phyloP scores from a whole-genome alignment of 1,140 invertebrate species.

The Cyclina sinensis region DNA sequence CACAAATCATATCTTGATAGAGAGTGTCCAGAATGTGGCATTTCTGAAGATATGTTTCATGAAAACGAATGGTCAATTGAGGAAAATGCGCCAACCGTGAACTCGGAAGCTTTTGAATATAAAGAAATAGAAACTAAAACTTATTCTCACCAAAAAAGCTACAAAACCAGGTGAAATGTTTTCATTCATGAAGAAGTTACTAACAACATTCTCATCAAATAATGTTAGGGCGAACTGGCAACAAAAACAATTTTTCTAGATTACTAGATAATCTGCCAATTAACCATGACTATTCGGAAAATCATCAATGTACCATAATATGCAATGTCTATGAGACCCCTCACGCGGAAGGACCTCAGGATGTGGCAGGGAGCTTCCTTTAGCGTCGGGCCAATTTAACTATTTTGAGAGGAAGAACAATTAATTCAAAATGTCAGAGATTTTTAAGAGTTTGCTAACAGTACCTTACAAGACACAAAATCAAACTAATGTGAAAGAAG shows the following conservation, averaged over 20 bases:
- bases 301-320: constrained; percentile 18
- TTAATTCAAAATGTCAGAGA: constrained; percentile 47
- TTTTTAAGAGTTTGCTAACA: constrained; percentile 13
- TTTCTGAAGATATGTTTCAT: not conserved
- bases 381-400: constrained; percentile 39
- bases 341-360: constrained; percentile 58
- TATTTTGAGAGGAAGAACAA: not conserved
- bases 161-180: constrained; percentile 54
- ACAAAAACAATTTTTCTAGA: constrained; percentile 35
- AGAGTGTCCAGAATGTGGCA: constrained; percentile 6
- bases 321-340: constrained; percentile 53
- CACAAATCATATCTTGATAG: constrained; percentile 6
- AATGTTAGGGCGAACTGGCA: constrained; percentile 63
- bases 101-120: not conserved
- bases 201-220: constrained; percentile 33
- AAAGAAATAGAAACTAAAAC: constrained; percentile 9
- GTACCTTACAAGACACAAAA: not conserved
- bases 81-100: not conserved
- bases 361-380: constrained; percentile 48
- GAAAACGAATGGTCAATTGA: not conserved
- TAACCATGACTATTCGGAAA: constrained; percentile 56
- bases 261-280: constrained; percentile 40
- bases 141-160: constrained; percentile 34
- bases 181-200: not conserved
- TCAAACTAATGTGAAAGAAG: not conserved